Base-by-base conservation (phyloP, 2,113 vertebrate species). In the Crotalus horridus region DNA sequence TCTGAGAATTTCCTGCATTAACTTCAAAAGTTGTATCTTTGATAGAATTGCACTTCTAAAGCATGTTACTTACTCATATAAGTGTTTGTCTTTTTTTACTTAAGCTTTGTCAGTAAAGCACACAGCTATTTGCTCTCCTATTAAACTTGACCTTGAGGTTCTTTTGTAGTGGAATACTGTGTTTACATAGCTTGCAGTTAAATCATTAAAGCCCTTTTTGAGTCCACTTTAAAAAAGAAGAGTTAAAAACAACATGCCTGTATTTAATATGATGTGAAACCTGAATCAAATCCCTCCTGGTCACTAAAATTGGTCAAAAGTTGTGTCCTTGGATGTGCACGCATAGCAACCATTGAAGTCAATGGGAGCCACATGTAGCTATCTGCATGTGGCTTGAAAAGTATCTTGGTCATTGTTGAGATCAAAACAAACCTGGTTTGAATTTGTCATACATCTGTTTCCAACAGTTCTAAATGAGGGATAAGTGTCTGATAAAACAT, bases 301-400 rank as follows among this genome's bases (percentile, higher is more conserved):
- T 90, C 87, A 86, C 0, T 6, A 94, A 87, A 91, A 56, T 12
- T 87, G 96, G 96, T 93, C 92, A 95, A 96, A 96, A 95, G 48
- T 94, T 90, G 48, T 91, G 92, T 93, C 43, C 90, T 85, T 89
- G 93, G 94, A 94, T 95, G 93, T 90, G 96, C 90, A 93, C 0
- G 13, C n/a, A 95, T 89, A 96, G 93, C 51, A 96, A 95, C 94
- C 94, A 88, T 87, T 96, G 93, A 97, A 97, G 94, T 96, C 96
- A 97, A 95, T 96, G 96, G 96, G 94, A 96, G 94, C 93, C 95
- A 95, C 92, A 95, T 94, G 94, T 93, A 74, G 64, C 69, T 93
- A 89, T 92, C 93, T 93, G 94, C 56, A 91, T 94, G 69, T 61
- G 85, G 56, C 93, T 96, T 94, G 92, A 20, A 88, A 96, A 95